Conservation (phyloP, 2,797 vertebrate species). For the Aratinga solstitialis region DNA sequence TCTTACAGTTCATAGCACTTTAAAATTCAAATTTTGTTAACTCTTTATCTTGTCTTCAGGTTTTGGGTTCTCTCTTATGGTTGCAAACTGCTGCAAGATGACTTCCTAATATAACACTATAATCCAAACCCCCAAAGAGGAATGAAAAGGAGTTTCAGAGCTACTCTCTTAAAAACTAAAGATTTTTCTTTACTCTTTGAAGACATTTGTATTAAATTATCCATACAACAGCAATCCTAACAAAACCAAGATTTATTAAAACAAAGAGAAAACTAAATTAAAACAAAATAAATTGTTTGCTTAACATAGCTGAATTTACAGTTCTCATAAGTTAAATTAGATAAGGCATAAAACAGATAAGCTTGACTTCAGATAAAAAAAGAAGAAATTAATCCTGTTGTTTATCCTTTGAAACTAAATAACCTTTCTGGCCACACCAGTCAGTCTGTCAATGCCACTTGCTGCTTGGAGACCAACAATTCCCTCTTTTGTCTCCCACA, state of each 20-base stretch:
- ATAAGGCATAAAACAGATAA: conserved; percentile 49
- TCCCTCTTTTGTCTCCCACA: conserved; percentile 31
- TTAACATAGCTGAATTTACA: conserved; percentile 49
- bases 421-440: conserved; percentile 33
- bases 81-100: neutral
- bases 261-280: conserved; percentile 50
- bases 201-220: conserved; percentile 61
- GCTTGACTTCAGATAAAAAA: conserved; percentile 33
- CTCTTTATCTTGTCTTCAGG: neutral
- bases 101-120: neutral
- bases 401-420: conserved; percentile 59
- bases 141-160: conserved; percentile 46
- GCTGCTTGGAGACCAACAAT: conserved; percentile 42
- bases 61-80: neutral
- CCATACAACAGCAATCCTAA: conserved; percentile 47
- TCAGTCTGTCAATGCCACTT: neutral
- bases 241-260: conserved; percentile 53
- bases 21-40: neutral
- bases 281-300: conserved; percentile 52
- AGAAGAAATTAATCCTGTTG: neutral
- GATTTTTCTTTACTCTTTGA: conserved; percentile 60
- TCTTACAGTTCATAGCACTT: neutral
- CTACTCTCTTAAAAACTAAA: conserved; percentile 37
- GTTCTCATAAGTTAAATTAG: conserved; percentile 41
- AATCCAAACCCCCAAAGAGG: neutral